Percentiles rank a stretch among this genome's conserved stretches.
These are phyloP conservation scores for Uria lomvia DNA, from an alignment of 2,113 vertebrate genomes.

Conservation along the genomic window DNA sequence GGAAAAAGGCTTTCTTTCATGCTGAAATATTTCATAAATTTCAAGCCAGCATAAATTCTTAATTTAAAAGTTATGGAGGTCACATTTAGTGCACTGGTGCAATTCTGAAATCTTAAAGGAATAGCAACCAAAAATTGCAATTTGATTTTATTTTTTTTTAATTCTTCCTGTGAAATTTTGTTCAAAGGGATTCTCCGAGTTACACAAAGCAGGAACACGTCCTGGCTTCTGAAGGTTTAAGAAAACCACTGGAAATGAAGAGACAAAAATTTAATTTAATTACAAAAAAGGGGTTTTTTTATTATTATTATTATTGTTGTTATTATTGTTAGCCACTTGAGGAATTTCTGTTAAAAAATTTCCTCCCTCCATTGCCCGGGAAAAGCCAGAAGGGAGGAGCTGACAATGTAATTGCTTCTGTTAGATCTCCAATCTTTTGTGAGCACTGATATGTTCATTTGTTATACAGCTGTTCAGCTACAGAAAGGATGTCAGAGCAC, in stretches of 20 bases:
- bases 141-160: slow-evolving; percentile 50
- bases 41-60: slow-evolving; percentile 87
- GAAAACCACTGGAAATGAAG: slow-evolving; percentile 56
- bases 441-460: slow-evolving; percentile 79
- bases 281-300: slow-evolving; percentile 30
- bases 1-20: slow-evolving; percentile 85
- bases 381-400: slow-evolving; percentile 72
- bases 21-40: slow-evolving; percentile 94
- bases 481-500: slow-evolving; percentile 76
- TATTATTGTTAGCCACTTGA: slow-evolving; percentile 71
- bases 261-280: slow-evolving; percentile 71
- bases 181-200: slow-evolving; percentile 45
- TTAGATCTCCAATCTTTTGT: slow-evolving; percentile 78
- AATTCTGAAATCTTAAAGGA: slow-evolving; percentile 80
- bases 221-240: slow-evolving; percentile 4
- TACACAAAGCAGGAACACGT: neutral
- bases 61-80: slow-evolving; percentile 87
- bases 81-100: slow-evolving; percentile 79
- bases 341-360: slow-evolving; percentile 77
- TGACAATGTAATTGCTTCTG: slow-evolving; percentile 75
- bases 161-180: slow-evolving; percentile 68
- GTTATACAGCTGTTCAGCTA: slow-evolving; percentile 80
- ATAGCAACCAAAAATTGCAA: slow-evolving; percentile 58
- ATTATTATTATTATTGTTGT: neutral
- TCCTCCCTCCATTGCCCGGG: slow-evolving; percentile 64